Base-by-base conservation (phyloP, 1,140 invertebrate genomes). In the Sitophilus oryzae region DNA sequence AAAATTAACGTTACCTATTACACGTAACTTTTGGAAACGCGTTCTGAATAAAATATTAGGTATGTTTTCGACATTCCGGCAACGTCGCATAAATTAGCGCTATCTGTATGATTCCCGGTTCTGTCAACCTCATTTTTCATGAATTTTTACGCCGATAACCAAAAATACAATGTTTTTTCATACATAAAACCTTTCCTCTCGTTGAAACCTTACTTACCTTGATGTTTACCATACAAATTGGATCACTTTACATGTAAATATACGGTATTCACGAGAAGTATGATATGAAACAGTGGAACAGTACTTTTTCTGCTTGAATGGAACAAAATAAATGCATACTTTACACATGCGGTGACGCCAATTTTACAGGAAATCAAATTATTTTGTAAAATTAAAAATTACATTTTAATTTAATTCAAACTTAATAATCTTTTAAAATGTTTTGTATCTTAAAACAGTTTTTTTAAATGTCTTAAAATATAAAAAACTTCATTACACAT, bases 121-220 rank as follows among this genome's bases (percentile, higher is more conserved):
- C 40, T 42, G 40, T 42, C 40, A 42, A 42, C 40, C 40, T 42
- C 16, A 9, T 42, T 42, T 42, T 42, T 42, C 21, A 6, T n/a
- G n/a, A n/a, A n/a, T n/a, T n/a, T n/a, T n/a, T n/a, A n/a, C n/a
- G n/a, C n/a, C n/a, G n/a, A n/a, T n/a, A n/a, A n/a, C n/a, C n/a
- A n/a, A n/a, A n/a, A n/a, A n/a, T n/a, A n/a, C n/a, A n/a, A n/a
- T n/a, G n/a, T n/a, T n/a, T n/a, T n/a, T n/a, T n/a, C n/a, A n/a
- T n/a, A n/a, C n/a, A n/a, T n/a, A n/a, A n/a, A n/a, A n/a, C n/a
- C n/a, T n/a, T n/a, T n/a, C n/a, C n/a, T 42, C 19, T 21, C 19
- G 15, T 19, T 2, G 2, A 5, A 42, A 3, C 19, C n/a, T 21
- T 2, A 42, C 40, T 42, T 42, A 42, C 40, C 40, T 21, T n/a